phyloP scores from a whole-genome alignment of 2,797 vertebrate genomes.

The Aldrovandia affinis region DNA sequence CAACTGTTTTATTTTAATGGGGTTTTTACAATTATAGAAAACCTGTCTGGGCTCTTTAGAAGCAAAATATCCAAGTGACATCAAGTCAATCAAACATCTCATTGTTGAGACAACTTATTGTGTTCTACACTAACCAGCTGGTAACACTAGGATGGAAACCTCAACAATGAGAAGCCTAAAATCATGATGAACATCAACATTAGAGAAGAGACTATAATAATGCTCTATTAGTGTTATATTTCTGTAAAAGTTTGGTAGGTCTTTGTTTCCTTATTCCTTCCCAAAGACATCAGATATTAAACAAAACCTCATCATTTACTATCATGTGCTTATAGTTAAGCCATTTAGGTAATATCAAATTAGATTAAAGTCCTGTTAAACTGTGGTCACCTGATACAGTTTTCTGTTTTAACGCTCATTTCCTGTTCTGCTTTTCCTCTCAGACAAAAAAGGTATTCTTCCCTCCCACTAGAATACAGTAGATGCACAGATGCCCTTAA shows the following conservation, averaged over 20 bases:
- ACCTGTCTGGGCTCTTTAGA: not conserved
- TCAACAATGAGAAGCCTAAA: too few relatives aligned
- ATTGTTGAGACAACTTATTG: too few relatives aligned
- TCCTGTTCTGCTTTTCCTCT: not conserved
- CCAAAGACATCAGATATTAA: not conserved
- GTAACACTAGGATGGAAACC: too few relatives aligned
- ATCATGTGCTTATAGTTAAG: not conserved
- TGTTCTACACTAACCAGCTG: too few relatives aligned
- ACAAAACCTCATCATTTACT: not conserved
- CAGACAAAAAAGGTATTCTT: not conserved
- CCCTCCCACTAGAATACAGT: conserved; percentile 1
- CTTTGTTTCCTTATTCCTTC: not conserved
- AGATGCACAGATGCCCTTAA: not conserved
- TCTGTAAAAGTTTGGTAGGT: not conserved
- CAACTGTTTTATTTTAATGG: not conserved
- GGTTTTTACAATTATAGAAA: not conserved
- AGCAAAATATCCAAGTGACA: not conserved
- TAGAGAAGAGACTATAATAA: too few relatives aligned
- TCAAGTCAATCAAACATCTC: not conserved
- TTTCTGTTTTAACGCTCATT: not conserved
- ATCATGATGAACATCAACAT: too few relatives aligned
- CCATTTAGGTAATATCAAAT: not conserved
- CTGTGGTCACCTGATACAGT: not conserved
- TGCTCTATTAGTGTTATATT: not conserved
- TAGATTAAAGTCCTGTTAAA: not conserved